Conservation (phyloP, 2,113 vertebrate species). For the Gadus macrocephalus region DNA sequence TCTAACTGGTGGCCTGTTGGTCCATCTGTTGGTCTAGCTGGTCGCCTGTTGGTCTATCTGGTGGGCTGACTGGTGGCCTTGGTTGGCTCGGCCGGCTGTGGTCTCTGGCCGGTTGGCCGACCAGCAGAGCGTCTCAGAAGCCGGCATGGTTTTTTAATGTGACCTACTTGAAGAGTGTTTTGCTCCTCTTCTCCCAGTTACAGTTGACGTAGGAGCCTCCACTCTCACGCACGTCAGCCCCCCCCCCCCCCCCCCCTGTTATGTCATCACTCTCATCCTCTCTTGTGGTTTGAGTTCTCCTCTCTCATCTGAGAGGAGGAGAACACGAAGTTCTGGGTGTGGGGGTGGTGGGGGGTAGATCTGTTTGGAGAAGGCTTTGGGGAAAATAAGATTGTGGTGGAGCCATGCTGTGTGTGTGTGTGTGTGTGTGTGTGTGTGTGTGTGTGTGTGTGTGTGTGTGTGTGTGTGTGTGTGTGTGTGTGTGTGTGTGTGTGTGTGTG, state of each 20-base stretch:
- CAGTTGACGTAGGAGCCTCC: constrained; percentile 67
- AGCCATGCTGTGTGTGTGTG: no score
- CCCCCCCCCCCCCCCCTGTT: constrained; percentile 50
- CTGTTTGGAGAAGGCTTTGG: no score
- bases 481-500: background rate
- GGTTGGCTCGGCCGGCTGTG: background rate
- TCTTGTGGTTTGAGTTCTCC: constrained; percentile 3
- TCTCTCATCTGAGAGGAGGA: constrained; percentile 5
- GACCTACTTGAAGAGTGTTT: constrained; percentile 68
- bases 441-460: background rate
- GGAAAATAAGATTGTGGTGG: no score
- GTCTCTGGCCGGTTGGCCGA: background rate
- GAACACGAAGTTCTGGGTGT: no score
- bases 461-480: background rate
- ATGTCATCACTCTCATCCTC: constrained; percentile 58
- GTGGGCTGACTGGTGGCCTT: background rate
- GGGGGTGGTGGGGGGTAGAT: no score
- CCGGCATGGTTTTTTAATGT: constrained; percentile 66
- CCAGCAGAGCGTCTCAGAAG: background rate
- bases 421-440: background rate
- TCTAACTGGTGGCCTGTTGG: background rate
- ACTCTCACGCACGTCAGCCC: constrained; percentile 42
- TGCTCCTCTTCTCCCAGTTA: constrained; percentile 67
- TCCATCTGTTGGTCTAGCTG: background rate
- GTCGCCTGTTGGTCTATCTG: constrained; percentile 44